Conservation (phyloP, 2,888 invertebrate genomes). For the Apodemia mormo region DNA sequence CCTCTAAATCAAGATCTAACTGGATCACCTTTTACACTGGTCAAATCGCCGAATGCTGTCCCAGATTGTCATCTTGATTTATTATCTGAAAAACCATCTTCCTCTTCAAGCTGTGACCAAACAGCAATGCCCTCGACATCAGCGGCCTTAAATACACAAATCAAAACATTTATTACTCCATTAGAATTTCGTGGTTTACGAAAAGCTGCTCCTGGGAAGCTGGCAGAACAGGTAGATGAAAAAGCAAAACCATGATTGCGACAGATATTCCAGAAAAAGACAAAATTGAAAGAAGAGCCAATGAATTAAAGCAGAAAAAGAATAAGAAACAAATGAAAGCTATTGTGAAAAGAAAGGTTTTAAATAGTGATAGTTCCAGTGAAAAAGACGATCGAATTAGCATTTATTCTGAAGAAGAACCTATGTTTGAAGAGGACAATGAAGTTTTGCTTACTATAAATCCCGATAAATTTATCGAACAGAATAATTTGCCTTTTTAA, state of each 20-base stretch:
- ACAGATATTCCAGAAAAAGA: conserved; percentile 11
- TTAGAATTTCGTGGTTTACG: background rate
- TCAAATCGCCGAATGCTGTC: too few species aligned
- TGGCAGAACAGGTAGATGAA: background rate
- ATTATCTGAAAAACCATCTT: too few species aligned
- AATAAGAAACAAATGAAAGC: background rate
- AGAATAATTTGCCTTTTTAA: too few species aligned
- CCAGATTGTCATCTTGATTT: too few species aligned
- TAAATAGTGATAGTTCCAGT: conserved; percentile 17
- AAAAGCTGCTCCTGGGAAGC: background rate
- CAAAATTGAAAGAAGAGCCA: conserved; percentile 17
- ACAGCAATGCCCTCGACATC: background rate
- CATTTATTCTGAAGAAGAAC: conserved; percentile 17
- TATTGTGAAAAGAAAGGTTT: conserved; percentile 13
- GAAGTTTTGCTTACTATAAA: background rate
- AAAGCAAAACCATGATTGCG: background rate
- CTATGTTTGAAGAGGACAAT: conserved; percentile 17
- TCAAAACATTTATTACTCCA: background rate
- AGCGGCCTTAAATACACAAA: background rate
- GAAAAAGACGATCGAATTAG: conserved; percentile 16
- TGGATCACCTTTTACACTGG: background rate
- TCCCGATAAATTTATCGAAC: too few species aligned
- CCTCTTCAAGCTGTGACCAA: background rate
- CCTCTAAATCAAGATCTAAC: background rate
- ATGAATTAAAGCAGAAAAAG: conserved; percentile 9